Conservation (phyloP, 2,113 vertebrate species). For the Bothrops jararaca region DNA sequence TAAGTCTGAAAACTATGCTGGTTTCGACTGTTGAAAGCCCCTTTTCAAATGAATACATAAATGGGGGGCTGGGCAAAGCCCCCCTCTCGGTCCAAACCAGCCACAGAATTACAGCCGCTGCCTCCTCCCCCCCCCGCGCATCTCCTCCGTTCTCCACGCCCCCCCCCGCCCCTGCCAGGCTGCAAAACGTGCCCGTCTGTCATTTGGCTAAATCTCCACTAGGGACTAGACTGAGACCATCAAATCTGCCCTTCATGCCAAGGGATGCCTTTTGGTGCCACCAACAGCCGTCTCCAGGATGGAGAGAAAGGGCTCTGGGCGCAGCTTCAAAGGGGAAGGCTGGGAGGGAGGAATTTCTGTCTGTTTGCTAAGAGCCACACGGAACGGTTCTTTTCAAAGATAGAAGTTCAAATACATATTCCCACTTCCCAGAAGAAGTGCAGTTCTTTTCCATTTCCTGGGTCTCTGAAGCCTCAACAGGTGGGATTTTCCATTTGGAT, state of each 20-base stretch:
- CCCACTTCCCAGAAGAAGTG: not conserved
- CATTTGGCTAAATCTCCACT: not conserved
- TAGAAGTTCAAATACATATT: not conserved
- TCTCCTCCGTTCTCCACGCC: too few species aligned
- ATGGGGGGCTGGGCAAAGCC: not conserved
- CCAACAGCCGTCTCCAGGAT: not conserved
- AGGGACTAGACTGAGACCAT: slow-evolving; percentile 23
- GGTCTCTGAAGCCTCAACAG: not conserved
- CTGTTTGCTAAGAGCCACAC: not conserved
- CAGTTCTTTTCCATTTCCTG: not conserved
- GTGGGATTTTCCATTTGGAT: not conserved
- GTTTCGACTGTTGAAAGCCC: not conserved
- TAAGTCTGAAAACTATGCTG: not conserved
- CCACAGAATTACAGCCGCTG: not conserved
- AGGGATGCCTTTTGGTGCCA: not conserved
- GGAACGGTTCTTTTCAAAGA: not conserved
- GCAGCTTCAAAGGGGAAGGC: not conserved
- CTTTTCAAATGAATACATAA: not conserved
- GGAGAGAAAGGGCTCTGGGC: not conserved
- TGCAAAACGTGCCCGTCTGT: not conserved
- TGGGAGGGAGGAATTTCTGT: not conserved
- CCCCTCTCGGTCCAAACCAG: not conserved
- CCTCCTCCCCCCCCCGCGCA: fast-evolving
- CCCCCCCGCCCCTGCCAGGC: not conserved
- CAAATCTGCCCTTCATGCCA: not conserved